Percentiles rank a stretch among this genome's conserved stretches.
Evolutionary conservation across 2,797 vertebrate species (phyloP).

Genomic region (Poeciliopsis paucimaculata): DNA sequence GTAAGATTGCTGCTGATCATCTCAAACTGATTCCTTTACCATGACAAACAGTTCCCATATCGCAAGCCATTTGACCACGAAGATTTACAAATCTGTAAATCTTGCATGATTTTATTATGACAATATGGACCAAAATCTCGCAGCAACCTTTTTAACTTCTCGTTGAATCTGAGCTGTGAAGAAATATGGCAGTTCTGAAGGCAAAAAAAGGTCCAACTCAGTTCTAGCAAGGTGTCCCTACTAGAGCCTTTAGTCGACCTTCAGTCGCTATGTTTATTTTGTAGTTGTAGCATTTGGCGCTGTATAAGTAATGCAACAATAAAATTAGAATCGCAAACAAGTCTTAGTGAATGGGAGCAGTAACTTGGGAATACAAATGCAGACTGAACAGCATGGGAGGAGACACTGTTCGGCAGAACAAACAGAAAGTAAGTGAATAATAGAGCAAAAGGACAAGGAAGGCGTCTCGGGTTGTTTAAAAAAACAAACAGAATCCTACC

Average conservation of each 20-base stretch:
- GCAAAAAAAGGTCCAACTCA: too few species aligned
- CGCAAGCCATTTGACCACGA: not conserved
- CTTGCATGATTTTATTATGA: not conserved
- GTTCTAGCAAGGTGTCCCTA: not conserved
- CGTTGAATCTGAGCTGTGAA: not conserved
- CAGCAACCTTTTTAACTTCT: not conserved
- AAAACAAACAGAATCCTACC: not conserved
- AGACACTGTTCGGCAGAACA: conserved; percentile 52
- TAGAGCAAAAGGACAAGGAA: conserved; percentile 60
- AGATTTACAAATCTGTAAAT: not conserved
- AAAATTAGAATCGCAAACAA: conserved; percentile 42
- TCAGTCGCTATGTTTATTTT: conserved; percentile 27
- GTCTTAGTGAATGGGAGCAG: conserved; percentile 47
- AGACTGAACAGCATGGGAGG: conserved; percentile 50
- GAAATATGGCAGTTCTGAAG: not conserved
- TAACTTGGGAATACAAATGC: conserved; percentile 51
- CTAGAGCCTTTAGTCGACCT: not conserved
- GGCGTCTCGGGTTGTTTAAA: conserved; percentile 33
- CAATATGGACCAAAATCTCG: not conserved
- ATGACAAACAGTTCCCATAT: not conserved
- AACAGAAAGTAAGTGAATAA: conserved; percentile 62
- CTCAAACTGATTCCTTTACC: not conserved
- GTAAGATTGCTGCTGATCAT: not conserved
- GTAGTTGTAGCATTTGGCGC: conserved; percentile 29
- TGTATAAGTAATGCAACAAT: conserved; percentile 44